Conservation (phyloP, 2,797 vertebrate genomes). For the Sebastes miniatus region DNA sequence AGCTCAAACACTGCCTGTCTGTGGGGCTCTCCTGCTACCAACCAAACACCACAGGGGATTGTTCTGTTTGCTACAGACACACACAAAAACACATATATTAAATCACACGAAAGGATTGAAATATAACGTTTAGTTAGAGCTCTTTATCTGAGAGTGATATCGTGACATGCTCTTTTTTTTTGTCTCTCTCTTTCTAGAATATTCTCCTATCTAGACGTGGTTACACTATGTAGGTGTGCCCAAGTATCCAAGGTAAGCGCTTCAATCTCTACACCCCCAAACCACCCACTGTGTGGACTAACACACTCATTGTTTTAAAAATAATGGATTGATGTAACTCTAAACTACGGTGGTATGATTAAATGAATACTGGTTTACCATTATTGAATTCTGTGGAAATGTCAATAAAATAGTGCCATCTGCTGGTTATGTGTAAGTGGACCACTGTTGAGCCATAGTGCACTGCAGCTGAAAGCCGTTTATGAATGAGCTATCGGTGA, state of each 20-base stretch:
- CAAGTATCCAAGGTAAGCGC: constrained; percentile 93
- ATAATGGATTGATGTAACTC: background rate
- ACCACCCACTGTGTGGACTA: background rate
- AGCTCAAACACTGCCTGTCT: constrained; percentile 58
- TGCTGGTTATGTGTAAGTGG: constrained; percentile 49
- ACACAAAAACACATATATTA: constrained; percentile 7
- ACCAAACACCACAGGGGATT: constrained; percentile 41
- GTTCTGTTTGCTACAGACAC: constrained; percentile 25
- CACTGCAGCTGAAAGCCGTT: constrained; percentile 58
- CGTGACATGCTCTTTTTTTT: constrained; percentile 26
- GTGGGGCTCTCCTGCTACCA: constrained; percentile 46
- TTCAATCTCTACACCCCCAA: background rate
- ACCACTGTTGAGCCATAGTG: constrained; percentile 11
- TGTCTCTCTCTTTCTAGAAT: constrained; percentile 83
- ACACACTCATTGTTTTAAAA: background rate
- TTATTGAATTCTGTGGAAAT: constrained; percentile 8
- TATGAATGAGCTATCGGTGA: constrained; percentile 58
- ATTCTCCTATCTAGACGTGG: constrained; percentile 97
- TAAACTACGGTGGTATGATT: background rate
- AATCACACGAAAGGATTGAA: background rate
- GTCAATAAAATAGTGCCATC: constrained; percentile 48
- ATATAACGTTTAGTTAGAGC: background rate
- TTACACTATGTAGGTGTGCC: constrained; percentile 94
- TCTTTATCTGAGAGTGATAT: background rate
- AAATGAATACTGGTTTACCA: background rate